Evolutionary conservation across 2,888 invertebrate genomes (phyloP).

Genomic region (Hemicrepidius hirtus): DNA sequence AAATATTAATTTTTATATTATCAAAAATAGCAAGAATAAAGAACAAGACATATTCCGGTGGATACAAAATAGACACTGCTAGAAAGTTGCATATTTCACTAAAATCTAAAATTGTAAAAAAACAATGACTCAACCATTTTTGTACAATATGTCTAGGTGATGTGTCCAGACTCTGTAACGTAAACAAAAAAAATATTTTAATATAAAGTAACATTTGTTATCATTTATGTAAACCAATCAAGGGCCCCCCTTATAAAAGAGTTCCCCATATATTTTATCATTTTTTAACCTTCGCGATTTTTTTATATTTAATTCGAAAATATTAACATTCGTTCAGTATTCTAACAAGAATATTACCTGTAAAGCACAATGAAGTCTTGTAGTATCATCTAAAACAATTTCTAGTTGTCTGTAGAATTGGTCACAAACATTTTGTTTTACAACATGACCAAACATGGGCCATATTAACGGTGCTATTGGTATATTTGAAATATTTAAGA

Average conservation of each 20-base stretch:
- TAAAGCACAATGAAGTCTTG: conserved; percentile 50
- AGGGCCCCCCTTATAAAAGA: too few relatives aligned
- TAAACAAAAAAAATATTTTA: too few relatives aligned
- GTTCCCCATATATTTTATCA: too few relatives aligned
- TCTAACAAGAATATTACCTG: conserved; percentile 39
- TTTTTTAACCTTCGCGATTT: too few relatives aligned
- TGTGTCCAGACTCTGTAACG: conserved; percentile 31
- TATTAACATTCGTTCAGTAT: too few relatives aligned
- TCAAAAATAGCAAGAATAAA: conserved; percentile 56
- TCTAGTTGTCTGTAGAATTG: conserved; percentile 57
- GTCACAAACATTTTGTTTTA: conserved; percentile 13
- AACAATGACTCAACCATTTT: conserved; percentile 59
- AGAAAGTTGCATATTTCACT: conserved; percentile 59
- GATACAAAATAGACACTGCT: conserved; percentile 54
- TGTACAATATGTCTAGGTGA: conserved; percentile 45
- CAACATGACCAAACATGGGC: conserved; percentile 50
- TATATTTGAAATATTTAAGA: conserved; percentile 52
- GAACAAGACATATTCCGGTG: conserved; percentile 55
- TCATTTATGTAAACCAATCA: too few relatives aligned
- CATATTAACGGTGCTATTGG: conserved; percentile 55
- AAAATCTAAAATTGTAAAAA: conserved; percentile 57
- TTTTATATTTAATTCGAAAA: too few relatives aligned
- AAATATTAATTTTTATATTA: conserved; percentile 52
- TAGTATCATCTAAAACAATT: conserved; percentile 56
- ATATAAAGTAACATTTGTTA: too few relatives aligned